Base-by-base conservation (phyloP, 1,140 invertebrate species). In the Manduca sexta region DNA sequence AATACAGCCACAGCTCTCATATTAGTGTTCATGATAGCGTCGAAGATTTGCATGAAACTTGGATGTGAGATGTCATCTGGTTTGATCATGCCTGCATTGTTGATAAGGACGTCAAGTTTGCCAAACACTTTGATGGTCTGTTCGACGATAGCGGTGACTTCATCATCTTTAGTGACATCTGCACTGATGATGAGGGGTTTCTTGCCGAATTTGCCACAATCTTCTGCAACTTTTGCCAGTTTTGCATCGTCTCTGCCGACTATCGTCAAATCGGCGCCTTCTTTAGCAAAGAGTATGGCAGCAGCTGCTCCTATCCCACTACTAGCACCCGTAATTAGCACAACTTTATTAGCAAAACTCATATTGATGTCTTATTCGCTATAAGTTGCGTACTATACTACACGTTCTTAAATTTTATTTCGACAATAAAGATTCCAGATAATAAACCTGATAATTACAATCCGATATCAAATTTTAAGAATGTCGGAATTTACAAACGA, bases 311-410 rank as follows among this genome's bases (percentile, higher is more conserved):
- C 51, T 11, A 53, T 53, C 11, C 51, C 51, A 1, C 29, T 13
- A 16, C 51, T 46, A 2, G 41, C 39, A 1, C 47, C 46, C 12
- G 52, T 55, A 21, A 55, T 16, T 1, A 55, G 12, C 13, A 55
- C 52, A 11, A 43, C 41, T 53, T 53, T 53, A 21, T 43, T 39
- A 29, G 18, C 3, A 10, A 53, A 53, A 45, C 29, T 45, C 49
- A 52, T 40, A 7, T 41, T 41, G n/a, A 12, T 5, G 33, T 35
- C 33, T 1, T 5, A 26, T 26, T 3, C 1, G 4, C 8, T 8
- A 8, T 5, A 26, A 3, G 21, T 26, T 26, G 21, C 4, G 8
- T 26, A 26, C 21, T 26, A 26, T 26, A 26, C 1, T 26, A 26
- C 4, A 26, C 0, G 8, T 3, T 26, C 4, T 26, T 26, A 5